A percentile compares a stretch with the other conserved stretches of the same genome.
These are phyloP conservation scores for Trinectes maculatus DNA, from an alignment of 2,113 vertebrate species.

Conservation along the genomic window DNA sequence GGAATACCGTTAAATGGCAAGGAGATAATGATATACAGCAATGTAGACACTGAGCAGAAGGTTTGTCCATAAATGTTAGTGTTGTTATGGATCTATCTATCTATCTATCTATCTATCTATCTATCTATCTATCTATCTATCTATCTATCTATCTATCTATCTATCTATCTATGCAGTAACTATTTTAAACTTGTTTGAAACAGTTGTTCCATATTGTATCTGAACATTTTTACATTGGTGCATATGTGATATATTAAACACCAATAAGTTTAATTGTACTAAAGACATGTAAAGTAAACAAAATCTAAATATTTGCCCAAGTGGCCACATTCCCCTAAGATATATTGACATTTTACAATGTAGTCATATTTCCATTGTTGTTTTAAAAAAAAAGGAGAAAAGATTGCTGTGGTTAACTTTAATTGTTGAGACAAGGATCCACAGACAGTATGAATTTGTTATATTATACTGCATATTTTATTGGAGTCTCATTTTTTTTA, in stretches of 20 bases:
- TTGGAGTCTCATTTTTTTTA: constrained; percentile 4
- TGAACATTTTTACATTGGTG: too few species aligned
- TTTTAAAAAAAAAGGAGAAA: not conserved
- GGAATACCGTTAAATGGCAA: constrained; percentile 79
- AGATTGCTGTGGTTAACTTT: not conserved
- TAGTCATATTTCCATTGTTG: not conserved
- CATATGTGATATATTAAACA: too few species aligned
- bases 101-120: too few species aligned
- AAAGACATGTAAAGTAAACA: too few species aligned
- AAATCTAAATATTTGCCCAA: not conserved
- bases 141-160: too few species aligned
- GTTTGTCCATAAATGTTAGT: constrained; percentile 68
- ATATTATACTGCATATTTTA: not conserved
- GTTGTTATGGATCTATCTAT: too few species aligned
- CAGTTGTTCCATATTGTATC: too few species aligned
- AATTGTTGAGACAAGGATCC: not conserved
- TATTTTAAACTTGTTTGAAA: too few species aligned
- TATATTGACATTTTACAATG: too few species aligned
- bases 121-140: too few species aligned
- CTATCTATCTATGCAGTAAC: too few species aligned
- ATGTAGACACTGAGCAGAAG: constrained; percentile 61
- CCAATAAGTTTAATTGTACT: too few species aligned
- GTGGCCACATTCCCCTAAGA: not conserved
- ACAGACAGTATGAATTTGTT: not conserved
- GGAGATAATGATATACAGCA: constrained; percentile 80